Evolutionary conservation across 2,888 invertebrate species (phyloP), one percentile per base, ranked within the genome.

Genomic region (Embidobia sp.): DNA sequence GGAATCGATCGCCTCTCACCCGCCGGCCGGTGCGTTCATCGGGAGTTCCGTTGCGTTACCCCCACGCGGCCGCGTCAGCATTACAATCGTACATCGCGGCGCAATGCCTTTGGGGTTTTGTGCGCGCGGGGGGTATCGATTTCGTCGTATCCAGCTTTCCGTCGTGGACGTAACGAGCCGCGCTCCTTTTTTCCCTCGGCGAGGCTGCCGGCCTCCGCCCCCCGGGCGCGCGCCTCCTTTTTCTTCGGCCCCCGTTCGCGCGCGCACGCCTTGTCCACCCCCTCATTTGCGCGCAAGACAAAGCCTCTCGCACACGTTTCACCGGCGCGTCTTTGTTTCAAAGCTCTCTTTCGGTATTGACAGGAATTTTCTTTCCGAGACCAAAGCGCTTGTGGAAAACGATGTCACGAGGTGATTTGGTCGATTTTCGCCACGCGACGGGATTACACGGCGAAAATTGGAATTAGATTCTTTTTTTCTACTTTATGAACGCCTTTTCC

Each of bases 121-220:
- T 61, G 75, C 67, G 75, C 69, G 75, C 55, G 67, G 46, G 63
- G 75, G 48, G 67, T 75, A 75, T 75, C 75, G 75, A 69, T 75
- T 75, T 67, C 75, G 75, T 69, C 67, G 75, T 74, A 59, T 49
- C 73, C 29, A 59, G 53, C 57, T 53, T 67, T 59, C 48, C 22
- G 59, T 51, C 74, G 46, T 26, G 66, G 61, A 66, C 61, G 66
- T 31, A n/a, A n/a, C n/a, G n/a, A n/a, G n/a, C n/a, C n/a, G n/a
- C 27, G 31, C 53, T 59, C 42, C 49, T 40, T 49, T 40, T 40
- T 63, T 51, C 49, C 63, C 49, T 51, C 49, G 35, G 26, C 51
- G 35, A 22, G 37, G 53, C 53, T 53, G 37, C 26, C 53, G 53
- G 37, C 37, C 51, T 51, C 55, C 27, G 27, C 10, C 51, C 31